Conservation (phyloP, 2,113 vertebrate genomes). For the Tricholaema leucomelas region DNA sequence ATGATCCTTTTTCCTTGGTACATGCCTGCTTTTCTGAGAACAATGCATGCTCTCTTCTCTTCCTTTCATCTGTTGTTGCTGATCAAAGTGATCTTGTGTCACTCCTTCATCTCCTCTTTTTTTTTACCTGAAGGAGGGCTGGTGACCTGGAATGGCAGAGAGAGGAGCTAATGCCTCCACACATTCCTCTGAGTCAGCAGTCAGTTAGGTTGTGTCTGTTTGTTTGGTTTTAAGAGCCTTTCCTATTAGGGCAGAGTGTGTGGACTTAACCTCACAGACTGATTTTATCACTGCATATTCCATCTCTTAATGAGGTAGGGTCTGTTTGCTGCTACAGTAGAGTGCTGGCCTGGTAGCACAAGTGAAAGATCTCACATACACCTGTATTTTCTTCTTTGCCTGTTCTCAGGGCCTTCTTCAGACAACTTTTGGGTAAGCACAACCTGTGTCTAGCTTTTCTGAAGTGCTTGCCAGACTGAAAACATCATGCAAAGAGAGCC, state of each 20-base stretch:
- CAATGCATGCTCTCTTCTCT: neutral
- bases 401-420: neutral
- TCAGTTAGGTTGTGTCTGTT: neutral
- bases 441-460: neutral
- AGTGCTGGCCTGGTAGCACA: neutral
- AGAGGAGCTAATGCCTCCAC: neutral
- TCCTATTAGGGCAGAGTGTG: neutral
- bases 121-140: neutral
- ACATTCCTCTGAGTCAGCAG: neutral
- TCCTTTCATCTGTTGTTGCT: neutral
- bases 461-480: neutral
- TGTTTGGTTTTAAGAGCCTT: neutral
- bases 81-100: neutral
- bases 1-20: neutral
- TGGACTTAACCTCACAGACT: neutral
- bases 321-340: fast-evolving
- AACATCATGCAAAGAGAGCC: neutral
- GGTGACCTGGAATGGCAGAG: neutral
- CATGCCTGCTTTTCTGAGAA: neutral
- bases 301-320: neutral
- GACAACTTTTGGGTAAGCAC: neutral
- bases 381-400: neutral
- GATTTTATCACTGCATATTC: neutral
- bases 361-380: neutral
- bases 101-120: neutral